phyloP scores from a whole-genome alignment of 2,797 vertebrate species.

The Cuculus canorus region DNA sequence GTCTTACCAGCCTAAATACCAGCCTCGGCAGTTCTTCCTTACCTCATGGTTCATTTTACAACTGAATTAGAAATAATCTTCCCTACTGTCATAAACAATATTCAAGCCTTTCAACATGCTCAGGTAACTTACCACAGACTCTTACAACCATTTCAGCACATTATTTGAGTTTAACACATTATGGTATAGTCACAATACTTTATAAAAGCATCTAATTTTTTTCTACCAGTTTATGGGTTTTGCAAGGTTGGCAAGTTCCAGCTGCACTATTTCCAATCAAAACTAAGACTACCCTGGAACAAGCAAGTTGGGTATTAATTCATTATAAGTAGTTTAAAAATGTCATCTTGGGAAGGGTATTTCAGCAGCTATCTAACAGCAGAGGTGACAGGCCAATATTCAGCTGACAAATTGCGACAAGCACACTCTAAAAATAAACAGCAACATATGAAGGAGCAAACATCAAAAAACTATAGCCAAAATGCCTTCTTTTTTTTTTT shows the following conservation, averaged over 20 bases:
- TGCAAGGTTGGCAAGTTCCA: not conserved
- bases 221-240: not conserved
- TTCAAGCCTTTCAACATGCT: not conserved
- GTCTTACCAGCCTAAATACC: not conserved
- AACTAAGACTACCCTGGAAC: not conserved
- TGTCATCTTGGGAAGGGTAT: not conserved
- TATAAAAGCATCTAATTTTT: not conserved
- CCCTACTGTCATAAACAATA: not conserved
- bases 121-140: not conserved
- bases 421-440: constrained; percentile 38
- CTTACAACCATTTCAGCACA: not conserved
- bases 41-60: not conserved
- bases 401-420: constrained; percentile 38
- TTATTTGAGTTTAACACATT: not conserved
- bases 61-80: not conserved
- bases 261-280: not conserved
- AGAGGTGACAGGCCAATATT: not conserved
- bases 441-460: not conserved
- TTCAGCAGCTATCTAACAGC: constrained; percentile 25
- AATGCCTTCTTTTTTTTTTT: not conserved
- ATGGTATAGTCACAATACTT: not conserved
- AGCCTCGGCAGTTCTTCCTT: not conserved
- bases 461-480: not conserved
- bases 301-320: not conserved
- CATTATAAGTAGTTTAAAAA: not conserved